phyloP scores from a whole-genome alignment of 2,797 vertebrate genomes.

The Acipenser oxyrinchus region DNA sequence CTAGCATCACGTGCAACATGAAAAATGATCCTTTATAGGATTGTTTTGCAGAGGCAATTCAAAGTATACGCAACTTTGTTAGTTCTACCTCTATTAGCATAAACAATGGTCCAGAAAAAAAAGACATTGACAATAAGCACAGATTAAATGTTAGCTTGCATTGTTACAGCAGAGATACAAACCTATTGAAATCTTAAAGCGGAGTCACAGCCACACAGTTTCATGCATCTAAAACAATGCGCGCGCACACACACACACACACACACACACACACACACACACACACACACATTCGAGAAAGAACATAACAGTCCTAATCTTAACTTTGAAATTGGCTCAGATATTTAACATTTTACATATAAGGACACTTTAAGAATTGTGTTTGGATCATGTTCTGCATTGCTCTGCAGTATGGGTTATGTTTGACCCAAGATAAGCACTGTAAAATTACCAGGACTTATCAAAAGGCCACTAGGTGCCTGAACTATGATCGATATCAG shows the following conservation, averaged over 20 bases:
- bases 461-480: conserved; percentile 25
- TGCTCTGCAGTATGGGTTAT: conserved; percentile 45
- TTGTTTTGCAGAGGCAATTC: conserved; percentile 9
- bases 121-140: background rate
- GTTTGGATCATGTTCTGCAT: conserved; percentile 50
- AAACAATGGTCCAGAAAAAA: conserved; percentile 5
- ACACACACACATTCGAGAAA: conserved; percentile 23
- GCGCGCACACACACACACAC: conserved; percentile 25
- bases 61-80: conserved; percentile 10
- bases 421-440: conserved; percentile 43
- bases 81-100: background rate
- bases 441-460: conserved; percentile 27
- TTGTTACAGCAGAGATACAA: background rate
- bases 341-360: conserved; percentile 30
- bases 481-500: background rate
- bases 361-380: conserved; percentile 74
- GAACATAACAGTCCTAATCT: conserved; percentile 27
- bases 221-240: conserved; percentile 16
- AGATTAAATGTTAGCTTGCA: too few species aligned
- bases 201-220: conserved; percentile 14
- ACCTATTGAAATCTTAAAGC: conserved; percentile 12
- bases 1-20: too few species aligned
- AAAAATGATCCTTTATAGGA: background rate
- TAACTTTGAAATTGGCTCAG: conserved; percentile 7
- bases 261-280: too few species aligned